Evolutionary conservation across 2,888 invertebrate species (phyloP), one percentile per base, ranked within the genome.

Genomic region (Amphipyra tragopoginis): DNA sequence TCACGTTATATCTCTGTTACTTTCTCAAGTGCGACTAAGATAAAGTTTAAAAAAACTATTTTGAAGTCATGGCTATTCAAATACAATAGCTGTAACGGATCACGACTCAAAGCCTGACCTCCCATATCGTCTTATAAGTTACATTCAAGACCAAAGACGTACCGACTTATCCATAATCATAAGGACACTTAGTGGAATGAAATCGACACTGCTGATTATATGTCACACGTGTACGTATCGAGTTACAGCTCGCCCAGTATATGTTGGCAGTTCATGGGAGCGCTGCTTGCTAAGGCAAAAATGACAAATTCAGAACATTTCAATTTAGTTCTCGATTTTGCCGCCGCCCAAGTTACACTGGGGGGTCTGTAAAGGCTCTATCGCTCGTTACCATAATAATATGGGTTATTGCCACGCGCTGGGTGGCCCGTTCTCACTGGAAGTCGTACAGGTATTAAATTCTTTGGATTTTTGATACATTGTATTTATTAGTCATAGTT

Each of bases 321-420:
- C 8, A 2, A 45, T 26, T 34, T 47, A 50, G 48, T 66, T 49
- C 36, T n/a, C n/a, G 8, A 11, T 15, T 66, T 52, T 2, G 1
- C 33, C 43, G 33, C 15, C 36, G 45, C 7, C 29, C 38, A 53
- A 49, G 40, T 38, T 44, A 65, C 11, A 58, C 7, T 72, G 59
- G 52, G 10, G 40, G 38, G 47, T 40, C 53, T 59, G 42, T 57
- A 68, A 62, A 60, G 50, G 57, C 21, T 75, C 39, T 57, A 56
- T 54, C 48, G 42, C n/a, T n/a, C n/a, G n/a, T n/a, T n/a, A n/a
- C n/a, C n/a, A n/a, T 73, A 65, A 72, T 34, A 48, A 65, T 81
- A 85, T 79, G 82, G 79, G 75, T 71, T 64, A 77, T 48, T 59
- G 72, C 81, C 84, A 87, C 87, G 88, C 88, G 70, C 86, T 79